phyloP scores from a whole-genome alignment of 2,888 invertebrate genomes.

The Congeria kusceri region DNA sequence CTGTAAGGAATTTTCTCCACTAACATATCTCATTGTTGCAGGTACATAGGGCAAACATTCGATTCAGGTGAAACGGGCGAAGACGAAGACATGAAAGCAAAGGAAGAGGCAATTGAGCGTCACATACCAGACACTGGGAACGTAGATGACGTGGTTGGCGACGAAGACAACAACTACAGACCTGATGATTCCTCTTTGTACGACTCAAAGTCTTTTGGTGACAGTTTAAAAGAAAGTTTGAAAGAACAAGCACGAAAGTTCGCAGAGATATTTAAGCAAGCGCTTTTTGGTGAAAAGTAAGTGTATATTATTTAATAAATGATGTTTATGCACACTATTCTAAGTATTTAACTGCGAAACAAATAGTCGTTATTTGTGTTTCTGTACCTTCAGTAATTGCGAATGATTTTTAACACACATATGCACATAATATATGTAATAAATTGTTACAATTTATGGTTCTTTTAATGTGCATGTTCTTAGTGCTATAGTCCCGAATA shows the following conservation, averaged over 20 bases:
- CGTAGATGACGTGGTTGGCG: conserved; percentile 30
- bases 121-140: conserved; percentile 15
- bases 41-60: conserved; percentile 51
- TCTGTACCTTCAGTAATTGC: too few species aligned
- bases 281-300: conserved; percentile 30
- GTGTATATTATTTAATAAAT: too few species aligned
- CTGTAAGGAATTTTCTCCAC: too few species aligned
- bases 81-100: conserved; percentile 1
- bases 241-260: conserved; percentile 41
- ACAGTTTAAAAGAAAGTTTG: conserved; percentile 32
- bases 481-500: conserved; percentile 56
- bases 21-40: too few species aligned
- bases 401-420: too few species aligned
- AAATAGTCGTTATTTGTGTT: too few species aligned
- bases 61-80: conserved; percentile 49
- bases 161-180: conserved; percentile 36
- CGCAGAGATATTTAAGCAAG: conserved; percentile 44
- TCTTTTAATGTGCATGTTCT: too few species aligned
- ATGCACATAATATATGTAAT: too few species aligned
- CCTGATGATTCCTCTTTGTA: conserved; percentile 46
- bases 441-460: too few species aligned
- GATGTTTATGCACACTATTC: too few species aligned
- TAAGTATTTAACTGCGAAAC: too few species aligned
- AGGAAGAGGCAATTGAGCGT: not conserved
- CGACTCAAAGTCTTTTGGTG: conserved; percentile 21